These are phyloP conservation scores for Cydia splendana DNA, from an alignment of 1,140 invertebrate species.

Conservation along the genomic window DNA sequence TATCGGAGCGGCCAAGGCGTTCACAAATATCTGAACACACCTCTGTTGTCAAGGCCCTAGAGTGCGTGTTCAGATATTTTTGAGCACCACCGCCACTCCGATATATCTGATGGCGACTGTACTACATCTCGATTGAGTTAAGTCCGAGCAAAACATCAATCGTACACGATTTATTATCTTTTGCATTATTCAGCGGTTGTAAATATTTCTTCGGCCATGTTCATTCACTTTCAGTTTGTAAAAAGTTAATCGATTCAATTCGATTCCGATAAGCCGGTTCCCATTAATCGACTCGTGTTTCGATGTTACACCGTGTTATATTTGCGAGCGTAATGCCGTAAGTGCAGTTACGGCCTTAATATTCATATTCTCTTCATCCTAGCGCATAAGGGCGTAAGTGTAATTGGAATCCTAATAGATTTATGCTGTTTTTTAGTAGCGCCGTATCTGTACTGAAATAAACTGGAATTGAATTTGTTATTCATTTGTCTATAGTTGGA, in stretches of 20 bases:
- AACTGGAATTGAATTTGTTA: slow-evolving; percentile 18
- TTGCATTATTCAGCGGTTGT: slow-evolving; percentile 25
- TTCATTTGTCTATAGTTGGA: slow-evolving; percentile 10
- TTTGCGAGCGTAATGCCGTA: background rate
- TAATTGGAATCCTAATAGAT: background rate
- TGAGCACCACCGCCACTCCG: no score
- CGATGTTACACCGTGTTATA: slow-evolving; percentile 3
- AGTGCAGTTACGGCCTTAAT: background rate
- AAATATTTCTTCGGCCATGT: slow-evolving; percentile 11
- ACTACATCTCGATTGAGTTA: slow-evolving; percentile 11
- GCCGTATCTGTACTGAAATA: background rate
- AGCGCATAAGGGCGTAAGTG: background rate
- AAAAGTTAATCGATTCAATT: slow-evolving; percentile 31
- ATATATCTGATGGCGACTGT: no score
- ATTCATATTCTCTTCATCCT: background rate
- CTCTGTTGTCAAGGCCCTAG: no score
- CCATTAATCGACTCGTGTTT: slow-evolving; percentile 25
- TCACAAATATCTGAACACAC: no score
- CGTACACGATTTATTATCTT: slow-evolving; percentile 16
- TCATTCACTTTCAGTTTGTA: slow-evolving; percentile 28
- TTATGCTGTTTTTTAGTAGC: background rate
- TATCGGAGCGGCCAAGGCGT: no score
- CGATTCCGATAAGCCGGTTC: slow-evolving; percentile 26
- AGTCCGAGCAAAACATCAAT: slow-evolving; percentile 16
- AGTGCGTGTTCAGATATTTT: no score